Base-by-base conservation (phyloP, 2,113 vertebrate species). In the Podiceps cristatus region DNA sequence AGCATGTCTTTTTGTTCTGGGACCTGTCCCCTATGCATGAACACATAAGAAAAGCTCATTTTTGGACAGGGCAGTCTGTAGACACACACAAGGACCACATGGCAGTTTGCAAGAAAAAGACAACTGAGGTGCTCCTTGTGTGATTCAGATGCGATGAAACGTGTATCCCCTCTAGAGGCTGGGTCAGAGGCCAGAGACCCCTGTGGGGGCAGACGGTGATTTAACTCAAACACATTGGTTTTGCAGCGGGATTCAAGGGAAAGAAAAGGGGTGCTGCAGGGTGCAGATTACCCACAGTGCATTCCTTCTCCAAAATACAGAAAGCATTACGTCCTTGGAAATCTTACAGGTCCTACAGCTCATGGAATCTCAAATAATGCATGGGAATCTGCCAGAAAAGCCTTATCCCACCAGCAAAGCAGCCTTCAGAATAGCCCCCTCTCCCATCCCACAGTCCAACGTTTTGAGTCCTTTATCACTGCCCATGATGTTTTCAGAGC, bases 41-140 rank as follows among this genome's bases (percentile, higher is more conserved):
- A 40, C 13, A 14, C 5, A 3, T n/a, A 58, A 60, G 31, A 58
- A 53, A 74, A 53, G 13, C 10, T 18, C 12, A 2, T 23, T 63
- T 88, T 66, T 60, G 28, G 56, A 13, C 11, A 44, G 31, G 28
- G 35, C 31, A 18, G 11, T 45, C 67, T 55, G 47, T 15, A 40
- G 68, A 45, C 11, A 59, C 12, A 29, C 37, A 55, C 7, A 35
- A 35, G 59, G 28, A 47, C 28, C n/a, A 55, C 27, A 47, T 37
- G 4, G 4, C 13, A 72, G 3, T 40, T 11, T 59, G 76, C 53
- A 76, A 88, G 78, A 24, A 64, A 29, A 90, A 40, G 16, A 18
- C 31, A 55, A 6, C 1, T 42, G 1, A 56, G 14, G 16, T 33
- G 18, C 4, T 84, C 25, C 55, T 74, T 0, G 1, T 29, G 35